Evolutionary conservation across 2,888 invertebrate species (phyloP).

Genomic region (Frankliniella intonsa): DNA sequence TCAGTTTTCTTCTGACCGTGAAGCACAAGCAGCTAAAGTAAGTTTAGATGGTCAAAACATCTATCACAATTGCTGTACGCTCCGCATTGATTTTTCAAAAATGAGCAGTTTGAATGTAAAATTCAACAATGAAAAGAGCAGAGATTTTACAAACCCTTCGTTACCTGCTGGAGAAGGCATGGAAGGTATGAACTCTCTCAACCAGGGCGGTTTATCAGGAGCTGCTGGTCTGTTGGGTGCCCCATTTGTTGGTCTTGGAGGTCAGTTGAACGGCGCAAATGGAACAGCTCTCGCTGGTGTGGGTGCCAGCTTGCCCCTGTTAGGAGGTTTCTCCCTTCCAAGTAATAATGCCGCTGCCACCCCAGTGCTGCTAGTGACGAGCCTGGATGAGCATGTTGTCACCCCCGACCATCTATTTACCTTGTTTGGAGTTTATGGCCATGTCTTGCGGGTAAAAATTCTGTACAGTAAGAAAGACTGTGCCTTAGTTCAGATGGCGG

Average conservation of each 20-base stretch:
- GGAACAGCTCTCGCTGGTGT: neutral
- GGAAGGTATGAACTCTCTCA: neutral
- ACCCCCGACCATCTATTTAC: neutral
- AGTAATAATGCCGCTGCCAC: neutral
- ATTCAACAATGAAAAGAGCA: constrained; percentile 18
- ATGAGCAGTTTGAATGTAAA: constrained; percentile 1
- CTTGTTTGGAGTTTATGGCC: neutral
- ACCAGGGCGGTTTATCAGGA: neutral
- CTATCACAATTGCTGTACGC: neutral
- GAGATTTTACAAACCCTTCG: neutral
- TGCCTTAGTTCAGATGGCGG: constrained; percentile 6
- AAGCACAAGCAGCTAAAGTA: constrained; percentile 2
- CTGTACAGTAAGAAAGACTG: constrained; percentile 12
- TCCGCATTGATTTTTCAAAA: neutral
- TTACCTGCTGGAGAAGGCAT: neutral
- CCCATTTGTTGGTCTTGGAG: neutral
- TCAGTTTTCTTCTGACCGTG: constrained; percentile 5
- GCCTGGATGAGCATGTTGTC: neutral
- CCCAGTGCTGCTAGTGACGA: neutral
- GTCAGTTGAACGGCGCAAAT: neutral
- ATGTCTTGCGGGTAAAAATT: neutral
- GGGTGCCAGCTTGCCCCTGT: neutral
- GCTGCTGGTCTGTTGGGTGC: neutral
- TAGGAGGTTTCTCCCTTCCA: neutral
- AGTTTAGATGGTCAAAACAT: constrained; percentile 1